Evolutionary conservation across 2,113 vertebrate genomes (phyloP), one percentile per base, ranked within the genome.

Genomic region (Strix uralensis): DNA sequence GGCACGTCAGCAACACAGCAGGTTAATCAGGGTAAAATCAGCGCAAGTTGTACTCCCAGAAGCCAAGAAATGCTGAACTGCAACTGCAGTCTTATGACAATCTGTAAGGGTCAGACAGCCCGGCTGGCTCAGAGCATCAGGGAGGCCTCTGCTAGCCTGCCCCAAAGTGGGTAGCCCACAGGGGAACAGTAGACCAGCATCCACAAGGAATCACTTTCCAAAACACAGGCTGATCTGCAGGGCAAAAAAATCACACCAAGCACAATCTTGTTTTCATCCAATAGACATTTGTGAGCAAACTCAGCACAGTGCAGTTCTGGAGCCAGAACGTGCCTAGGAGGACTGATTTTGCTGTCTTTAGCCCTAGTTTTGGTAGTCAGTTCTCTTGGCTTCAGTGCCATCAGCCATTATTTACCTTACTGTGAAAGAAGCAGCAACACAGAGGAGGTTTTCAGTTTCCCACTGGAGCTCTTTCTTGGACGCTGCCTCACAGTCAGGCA

Each of bases 331-430:
- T 80, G 81, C 58, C 70, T 70, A 32, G 42, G 8, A 96, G 54
- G 38, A 58, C 89, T 88, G 78, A 91, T 91, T 88, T 66, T 83
- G 54, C 74, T 95, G 62, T 62, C 42, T 92, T 85, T 73, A 95
- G 82, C 42, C 55, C 51, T 51, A 44, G 62, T 90, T 95, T 90
- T 9, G 1, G 51, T 66, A 81, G n/a, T 80, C 9, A 2, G 55
- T 59, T 85, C 67, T 73, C 73, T 80, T 88, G 91, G 71, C 74
- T 95, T 92, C 63, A 23, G 46, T 49, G 58, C 51, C 81, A 88
- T 90, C 81, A 95, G 72, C 75, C 59, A 61, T 96, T 88, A 95
- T 95, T 95, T 93, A 97, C 79, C 59, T 92, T 93, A 63, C 51
- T 27, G 74, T 92, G 92, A 92, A 94, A 90, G 88, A 55, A 94